Evolutionary conservation across 2,797 vertebrate species (phyloP).

Genomic region (Columba guinea): DNA sequence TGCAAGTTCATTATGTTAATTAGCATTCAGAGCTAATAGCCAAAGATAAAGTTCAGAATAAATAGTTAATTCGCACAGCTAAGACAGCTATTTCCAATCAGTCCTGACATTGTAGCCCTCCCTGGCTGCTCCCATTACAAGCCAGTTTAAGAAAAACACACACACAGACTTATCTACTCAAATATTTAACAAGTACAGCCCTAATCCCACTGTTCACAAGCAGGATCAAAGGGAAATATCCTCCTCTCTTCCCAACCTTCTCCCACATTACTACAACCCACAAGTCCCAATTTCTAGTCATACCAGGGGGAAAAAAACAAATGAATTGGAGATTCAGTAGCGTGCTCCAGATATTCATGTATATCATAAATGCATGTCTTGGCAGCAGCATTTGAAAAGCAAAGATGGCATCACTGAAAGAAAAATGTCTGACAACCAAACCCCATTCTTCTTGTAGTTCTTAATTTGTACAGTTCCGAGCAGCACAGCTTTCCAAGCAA

Average conservation of each 20-base stretch:
- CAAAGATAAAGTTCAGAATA: neutral
- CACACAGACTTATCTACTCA: neutral
- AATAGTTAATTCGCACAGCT: neutral
- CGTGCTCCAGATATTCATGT: fast-evolving
- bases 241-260: neutral
- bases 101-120: neutral
- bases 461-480: neutral
- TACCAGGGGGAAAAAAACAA: neutral
- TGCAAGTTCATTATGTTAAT: neutral
- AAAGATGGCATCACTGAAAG: neutral
- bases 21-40: neutral
- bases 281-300: neutral
- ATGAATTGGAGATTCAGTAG: neutral
- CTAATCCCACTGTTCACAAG: neutral
- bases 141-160: neutral
- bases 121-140: neutral
- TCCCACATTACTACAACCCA: neutral
- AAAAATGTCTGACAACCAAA: neutral
- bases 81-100: neutral
- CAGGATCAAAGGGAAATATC: neutral
- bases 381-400: neutral
- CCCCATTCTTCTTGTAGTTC: fast-evolving
- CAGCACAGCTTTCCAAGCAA: neutral
- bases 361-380: fast-evolving
- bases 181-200: neutral